Conservation (phyloP, 1,140 invertebrate genomes). For the Nasonia vitripennis region DNA sequence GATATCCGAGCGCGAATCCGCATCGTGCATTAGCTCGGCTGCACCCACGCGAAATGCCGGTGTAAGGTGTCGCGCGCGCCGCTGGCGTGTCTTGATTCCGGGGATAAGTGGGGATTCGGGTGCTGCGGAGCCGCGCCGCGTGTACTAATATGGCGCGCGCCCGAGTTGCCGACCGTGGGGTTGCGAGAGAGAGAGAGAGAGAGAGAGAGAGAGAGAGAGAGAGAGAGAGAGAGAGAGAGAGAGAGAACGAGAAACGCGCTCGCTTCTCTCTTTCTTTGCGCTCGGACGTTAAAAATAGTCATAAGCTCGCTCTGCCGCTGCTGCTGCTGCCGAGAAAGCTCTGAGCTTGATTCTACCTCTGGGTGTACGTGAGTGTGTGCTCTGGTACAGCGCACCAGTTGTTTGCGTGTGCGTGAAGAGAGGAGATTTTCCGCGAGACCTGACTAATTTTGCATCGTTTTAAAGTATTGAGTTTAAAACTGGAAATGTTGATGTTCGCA, state of each 20-base stretch:
- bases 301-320: slow-evolving; percentile 62
- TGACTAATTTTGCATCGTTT: too few relatives aligned
- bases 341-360: background rate
- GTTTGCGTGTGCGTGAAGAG: background rate
- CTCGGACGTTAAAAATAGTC: slow-evolving; percentile 73
- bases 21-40: slow-evolving; percentile 6
- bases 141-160: slow-evolving; percentile 76
- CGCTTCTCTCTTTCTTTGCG: slow-evolving; percentile 56
- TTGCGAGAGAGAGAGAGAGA: slow-evolving; percentile 58
- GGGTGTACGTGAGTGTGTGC: background rate
- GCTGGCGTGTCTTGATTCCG: slow-evolving; percentile 61
- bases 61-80: slow-evolving; percentile 70
- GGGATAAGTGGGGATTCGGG: slow-evolving; percentile 71
- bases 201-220: background rate
- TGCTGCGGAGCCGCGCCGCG: slow-evolving; percentile 58
- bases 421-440: background rate
- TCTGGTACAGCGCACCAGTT: background rate
- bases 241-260: slow-evolving; percentile 37
- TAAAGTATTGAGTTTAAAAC: background rate
- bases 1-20: too few relatives aligned
- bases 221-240: background rate
- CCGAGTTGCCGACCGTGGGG: slow-evolving; percentile 60
- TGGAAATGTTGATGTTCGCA: too few relatives aligned
- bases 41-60: slow-evolving; percentile 63
- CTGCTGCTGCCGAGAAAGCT: slow-evolving; percentile 14